phyloP scores from a whole-genome alignment of 2,113 vertebrate species.

The Protobothrops flavoviridis region DNA sequence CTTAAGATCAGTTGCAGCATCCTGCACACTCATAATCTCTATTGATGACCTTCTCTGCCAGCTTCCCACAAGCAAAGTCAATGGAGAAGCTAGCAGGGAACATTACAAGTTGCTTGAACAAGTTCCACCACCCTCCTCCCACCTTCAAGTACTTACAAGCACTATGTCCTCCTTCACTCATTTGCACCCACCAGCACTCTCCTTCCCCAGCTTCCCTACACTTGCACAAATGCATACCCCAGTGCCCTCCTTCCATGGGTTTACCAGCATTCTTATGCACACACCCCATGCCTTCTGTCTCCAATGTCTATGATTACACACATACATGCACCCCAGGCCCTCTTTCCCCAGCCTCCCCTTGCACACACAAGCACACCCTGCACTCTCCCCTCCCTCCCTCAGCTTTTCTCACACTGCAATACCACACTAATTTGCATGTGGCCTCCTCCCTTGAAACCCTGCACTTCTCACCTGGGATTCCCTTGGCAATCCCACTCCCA shows the following conservation, averaged over 20 bases:
- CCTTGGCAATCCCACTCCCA: background rate
- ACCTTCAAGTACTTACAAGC: background rate
- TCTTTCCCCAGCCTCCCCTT: background rate
- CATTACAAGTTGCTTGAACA: background rate
- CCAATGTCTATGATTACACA: background rate
- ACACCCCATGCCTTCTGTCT: background rate
- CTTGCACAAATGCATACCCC: no score
- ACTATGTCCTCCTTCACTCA: background rate
- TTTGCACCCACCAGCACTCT: background rate
- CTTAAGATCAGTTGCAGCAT: background rate
- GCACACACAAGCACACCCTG: background rate
- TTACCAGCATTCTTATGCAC: background rate
- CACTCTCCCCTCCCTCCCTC: background rate
- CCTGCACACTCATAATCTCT: background rate
- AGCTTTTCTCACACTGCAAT: background rate
- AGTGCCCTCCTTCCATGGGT: background rate
- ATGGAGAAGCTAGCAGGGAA: background rate
- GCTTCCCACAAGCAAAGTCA: background rate
- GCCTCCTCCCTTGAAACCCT: background rate
- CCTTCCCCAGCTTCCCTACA: background rate
- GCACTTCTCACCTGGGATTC: background rate
- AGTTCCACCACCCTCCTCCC: no score
- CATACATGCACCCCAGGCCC: background rate
- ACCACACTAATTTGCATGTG: background rate
- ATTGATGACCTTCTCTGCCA: background rate